Base-by-base conservation (phyloP, 2,888 invertebrate genomes). In the Ormyrus thymus region DNA sequence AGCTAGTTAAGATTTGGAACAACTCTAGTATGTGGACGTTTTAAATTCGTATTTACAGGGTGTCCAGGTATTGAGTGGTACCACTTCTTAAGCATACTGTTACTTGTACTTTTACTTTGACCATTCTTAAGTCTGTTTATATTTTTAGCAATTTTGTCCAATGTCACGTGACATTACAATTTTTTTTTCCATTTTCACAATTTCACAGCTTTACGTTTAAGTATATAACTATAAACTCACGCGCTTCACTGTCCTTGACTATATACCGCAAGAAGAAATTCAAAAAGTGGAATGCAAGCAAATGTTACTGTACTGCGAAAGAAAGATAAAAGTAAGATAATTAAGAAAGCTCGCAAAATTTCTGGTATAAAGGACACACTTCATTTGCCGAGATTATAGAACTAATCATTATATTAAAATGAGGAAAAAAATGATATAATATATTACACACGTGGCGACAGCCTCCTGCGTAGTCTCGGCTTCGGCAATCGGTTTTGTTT, bases 401-500 rank as follows among this genome's bases (percentile, higher is more conserved):
- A 62, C 72, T 62, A 71, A 58, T 15, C 10, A 64, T 77, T 45
- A 43, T 50, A 58, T 56, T 48, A 64, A 72, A 29, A 50, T 75
- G 64, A 45, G 48, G 11, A 58, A 55, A 65, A 69, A 65, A 29
- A 29, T 43, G n/a, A 59, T 58, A 75, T 29, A 62, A 71, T 62
- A 53, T 43, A 65, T 43, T 29, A 59, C 0, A 59, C 51, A 59
- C 11, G 7, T 43, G 13, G 65, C 62, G 55, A 51, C 56, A 76
- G 70, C 81, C 78, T 81, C 77, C 75, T 53, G 65, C 75, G 79
- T 76, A 76, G 64, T 80, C 75, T 74, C 80, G 80, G 75, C 82
- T 81, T 75, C 74, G 81, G 72, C 78, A 76, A 79, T 82, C 75
- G 78, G 73, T 72, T 73, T 64, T 56, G 9, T 48, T 64, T 61